These are phyloP conservation scores for Exocentrus adspersus DNA, from an alignment of 2,888 invertebrate genomes.

Conservation along the genomic window DNA sequence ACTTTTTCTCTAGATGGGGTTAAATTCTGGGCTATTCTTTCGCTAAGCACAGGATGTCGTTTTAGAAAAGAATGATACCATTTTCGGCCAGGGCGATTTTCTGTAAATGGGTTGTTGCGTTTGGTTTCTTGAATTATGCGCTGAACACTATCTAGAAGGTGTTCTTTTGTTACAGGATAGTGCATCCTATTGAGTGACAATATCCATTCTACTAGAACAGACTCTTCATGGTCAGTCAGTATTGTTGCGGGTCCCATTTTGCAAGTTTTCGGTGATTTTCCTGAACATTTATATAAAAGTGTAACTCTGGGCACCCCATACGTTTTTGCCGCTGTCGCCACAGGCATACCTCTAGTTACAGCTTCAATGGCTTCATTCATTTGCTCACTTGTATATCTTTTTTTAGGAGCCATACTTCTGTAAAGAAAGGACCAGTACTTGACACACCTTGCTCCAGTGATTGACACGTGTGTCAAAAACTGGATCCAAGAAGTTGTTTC, in stretches of 20 bases:
- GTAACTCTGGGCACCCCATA: background rate
- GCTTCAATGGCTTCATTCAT: slow-evolving; percentile 9
- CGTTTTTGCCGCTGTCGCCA: slow-evolving; percentile 1
- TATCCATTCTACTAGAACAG: slow-evolving; percentile 5
- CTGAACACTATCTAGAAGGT: slow-evolving; percentile 2
- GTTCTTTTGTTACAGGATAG: background rate
- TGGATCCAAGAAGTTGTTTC: too few relatives aligned
- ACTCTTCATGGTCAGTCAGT: background rate
- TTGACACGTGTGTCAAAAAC: too few relatives aligned
- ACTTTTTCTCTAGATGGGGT: background rate
- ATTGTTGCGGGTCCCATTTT: slow-evolving; percentile 6
- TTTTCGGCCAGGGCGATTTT: background rate
- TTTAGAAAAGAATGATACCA: background rate
- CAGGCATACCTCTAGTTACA: background rate
- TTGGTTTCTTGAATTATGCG: background rate
- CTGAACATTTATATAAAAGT: slow-evolving; percentile 6
- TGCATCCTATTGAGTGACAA: background rate
- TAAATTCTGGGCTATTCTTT: background rate
- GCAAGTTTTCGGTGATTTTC: background rate
- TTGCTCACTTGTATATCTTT: background rate
- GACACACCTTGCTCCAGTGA: background rate
- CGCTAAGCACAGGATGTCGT: slow-evolving; percentile 4
- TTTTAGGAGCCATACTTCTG: background rate
- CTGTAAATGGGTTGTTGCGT: background rate
- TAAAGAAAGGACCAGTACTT: background rate